Evolutionary conservation across 1,140 invertebrate species (phyloP), one percentile per base, ranked within the genome.

Genomic region (Globodera ellingtonae): DNA sequence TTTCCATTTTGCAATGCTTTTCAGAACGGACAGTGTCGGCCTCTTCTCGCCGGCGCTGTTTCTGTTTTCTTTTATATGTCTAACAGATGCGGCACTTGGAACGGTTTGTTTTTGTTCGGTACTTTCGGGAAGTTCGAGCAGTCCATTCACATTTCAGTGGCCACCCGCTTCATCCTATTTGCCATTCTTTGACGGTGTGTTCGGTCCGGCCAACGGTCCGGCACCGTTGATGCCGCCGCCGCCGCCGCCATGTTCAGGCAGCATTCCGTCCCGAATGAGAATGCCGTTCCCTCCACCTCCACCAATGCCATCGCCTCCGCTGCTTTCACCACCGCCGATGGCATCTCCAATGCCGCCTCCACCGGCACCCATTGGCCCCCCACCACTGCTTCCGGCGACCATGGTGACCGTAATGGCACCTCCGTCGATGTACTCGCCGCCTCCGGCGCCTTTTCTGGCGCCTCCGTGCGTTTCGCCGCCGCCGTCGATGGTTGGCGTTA

Each of bases 151-250:
- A 35, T 47, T 75, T 62, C 15, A 75, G 73, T 75, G 73, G 73
- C 73, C 73, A 52, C 73, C 73, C 52, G 73, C 52, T 35, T 62
- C 73, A 24, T 75, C 73, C 15, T 75, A 75, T 35, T 66, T 48
- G 4, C 73, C 73, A n/a, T 75, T 75, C 52, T 62, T 75, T 13
- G 73, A 75, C 21, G 52, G 62, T 59, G 24, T 62, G 73, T 52
- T 75, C 47, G 62, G 48, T 66, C 62, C 13, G 8, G 73, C 52
- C 48, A 66, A 15, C 52, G 65, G 62, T 66, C 52, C 52, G 13
- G 35, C 65, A n/a, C 50, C 73, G 10, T 44, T 75, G 15, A 52
- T 47, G 24, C 73, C 73, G 18, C 13, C 56, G 15, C n/a, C 56
- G 15, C n/a, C 15, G 24, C 73, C 73, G 18, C 13, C 56, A 62